Base-by-base conservation (phyloP, 2,797 vertebrate genomes). In the Jordanella pulchra region DNA sequence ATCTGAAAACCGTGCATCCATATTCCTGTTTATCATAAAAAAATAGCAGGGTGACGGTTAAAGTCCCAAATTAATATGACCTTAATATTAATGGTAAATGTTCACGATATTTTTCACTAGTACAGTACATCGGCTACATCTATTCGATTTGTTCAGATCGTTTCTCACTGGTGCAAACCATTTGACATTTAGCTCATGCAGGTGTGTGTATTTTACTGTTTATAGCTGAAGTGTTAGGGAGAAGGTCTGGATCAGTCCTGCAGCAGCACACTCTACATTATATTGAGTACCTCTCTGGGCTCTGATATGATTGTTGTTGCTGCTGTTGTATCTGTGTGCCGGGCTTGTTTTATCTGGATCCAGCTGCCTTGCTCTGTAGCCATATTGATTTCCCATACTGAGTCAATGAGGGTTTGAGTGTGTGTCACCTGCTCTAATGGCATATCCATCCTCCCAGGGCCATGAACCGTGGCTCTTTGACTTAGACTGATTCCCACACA, bases 301-400 rank as follows among this genome's bases (percentile, higher is more conserved):
- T 65, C 72, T 82, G 79, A 78, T 89, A 44, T 80, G 76, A 87
- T 85, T 82, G 81, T 71, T 78, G 86, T 72, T 74, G 79, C 77
- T 69, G 79, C 66, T 86, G 82, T 86, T 84, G 78, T 82, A 78
- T 86, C 69, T 82, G 23, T 67, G 82, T 71, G 67, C 66, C 66
- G 48, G 67, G 74, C 67, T 81, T 77, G 85, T 77, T 82, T 76
- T 53, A 73, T 86, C 73, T 84, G 80, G 82, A 75, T 89, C 82
- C 88, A 85, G 79, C 86, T 81, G 85, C 77, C 81, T 89, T 63
- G 14, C 85, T 89, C 85, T 77, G 77, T 77, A 75, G 83, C 87
- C 73, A 1, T 88, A 94, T 94, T 82, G 93, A 94, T 95, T 94
- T 90, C 90, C 91, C 86, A 89, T 94, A 91, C 85, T 61, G 86